These are phyloP conservation scores for Ormyrus rosae DNA, from an alignment of 2,888 invertebrate genomes.

Conservation along the genomic window DNA sequence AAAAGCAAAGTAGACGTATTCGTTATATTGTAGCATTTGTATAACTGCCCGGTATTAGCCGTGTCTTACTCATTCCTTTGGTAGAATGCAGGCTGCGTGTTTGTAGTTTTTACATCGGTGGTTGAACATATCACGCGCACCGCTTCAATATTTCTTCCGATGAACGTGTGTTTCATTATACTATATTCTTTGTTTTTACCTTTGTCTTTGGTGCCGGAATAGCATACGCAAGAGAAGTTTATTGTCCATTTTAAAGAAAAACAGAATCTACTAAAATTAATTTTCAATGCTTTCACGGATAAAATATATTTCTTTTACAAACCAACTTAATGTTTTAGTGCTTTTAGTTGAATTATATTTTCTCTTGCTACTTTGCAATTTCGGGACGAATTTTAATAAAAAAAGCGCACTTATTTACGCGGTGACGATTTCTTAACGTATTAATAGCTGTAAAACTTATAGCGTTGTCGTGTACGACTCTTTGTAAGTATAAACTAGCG, in stretches of 20 bases:
- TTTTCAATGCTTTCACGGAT: too few species aligned
- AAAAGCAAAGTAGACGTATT: slow-evolving; percentile 21
- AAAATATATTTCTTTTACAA: too few species aligned
- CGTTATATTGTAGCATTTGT: slow-evolving; percentile 39
- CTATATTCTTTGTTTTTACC: slow-evolving; percentile 22
- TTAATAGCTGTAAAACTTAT: slow-evolving; percentile 50
- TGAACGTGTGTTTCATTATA: slow-evolving; percentile 26
- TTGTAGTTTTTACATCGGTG: slow-evolving; percentile 54
- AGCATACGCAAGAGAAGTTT: slow-evolving; percentile 6
- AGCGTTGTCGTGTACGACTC: slow-evolving; percentile 43
- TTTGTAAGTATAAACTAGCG: slow-evolving; percentile 45
- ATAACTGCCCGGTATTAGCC: slow-evolving; percentile 50
- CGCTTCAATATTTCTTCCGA: slow-evolving; percentile 49
- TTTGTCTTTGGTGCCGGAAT: slow-evolving; percentile 6
- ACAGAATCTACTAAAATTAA: too few species aligned
- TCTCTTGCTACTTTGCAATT: slow-evolving; percentile 9
- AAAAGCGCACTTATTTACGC: slow-evolving; percentile 35
- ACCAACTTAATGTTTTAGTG: background rate
- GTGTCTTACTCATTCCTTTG: slow-evolving; percentile 49
- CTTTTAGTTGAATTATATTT: slow-evolving; percentile 14
- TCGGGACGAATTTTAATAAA: slow-evolving; percentile 10
- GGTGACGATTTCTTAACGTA: slow-evolving; percentile 47
- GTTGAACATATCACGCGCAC: slow-evolving; percentile 54
- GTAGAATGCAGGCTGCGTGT: slow-evolving; percentile 33
- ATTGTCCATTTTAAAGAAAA: too few species aligned